Conservation (phyloP, 2,113 vertebrate species). For the Seriola rivoliana region DNA sequence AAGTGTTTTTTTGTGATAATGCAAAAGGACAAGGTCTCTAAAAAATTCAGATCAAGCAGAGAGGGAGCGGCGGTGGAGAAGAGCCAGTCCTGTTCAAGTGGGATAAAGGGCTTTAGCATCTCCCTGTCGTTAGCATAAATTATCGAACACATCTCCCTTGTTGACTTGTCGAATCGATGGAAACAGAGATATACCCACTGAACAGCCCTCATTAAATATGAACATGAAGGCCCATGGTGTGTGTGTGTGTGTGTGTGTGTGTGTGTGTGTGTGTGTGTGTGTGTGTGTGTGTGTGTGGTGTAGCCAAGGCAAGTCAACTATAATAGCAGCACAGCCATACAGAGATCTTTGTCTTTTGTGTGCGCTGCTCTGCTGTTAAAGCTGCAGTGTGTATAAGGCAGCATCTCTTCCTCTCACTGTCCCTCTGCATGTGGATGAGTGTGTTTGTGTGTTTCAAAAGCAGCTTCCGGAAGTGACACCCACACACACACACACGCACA, state of each 20-base stretch:
- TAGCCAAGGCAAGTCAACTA: not conserved
- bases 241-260: not conserved
- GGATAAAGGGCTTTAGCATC: slow-evolving; percentile 13
- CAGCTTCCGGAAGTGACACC: not conserved
- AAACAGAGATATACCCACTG: slow-evolving; percentile 2
- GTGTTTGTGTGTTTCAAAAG: not conserved
- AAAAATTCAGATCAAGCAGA: slow-evolving; percentile 41
- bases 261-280: not conserved
- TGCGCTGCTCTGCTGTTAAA: not conserved
- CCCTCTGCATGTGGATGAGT: not conserved
- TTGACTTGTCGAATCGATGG: slow-evolving; percentile 3
- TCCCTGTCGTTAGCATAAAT: slow-evolving; percentile 40
- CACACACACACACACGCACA: not conserved
- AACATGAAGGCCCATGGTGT: not conserved
- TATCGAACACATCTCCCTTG: slow-evolving; percentile 28
- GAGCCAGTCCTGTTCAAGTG: not conserved
- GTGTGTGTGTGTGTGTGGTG: not conserved
- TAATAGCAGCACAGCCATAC: not conserved
- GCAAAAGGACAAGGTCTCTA: slow-evolving; percentile 45
- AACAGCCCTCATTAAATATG: not conserved
- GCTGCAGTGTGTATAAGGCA: slow-evolving; percentile 20
- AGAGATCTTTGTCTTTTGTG: not conserved
- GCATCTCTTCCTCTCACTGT: not conserved
- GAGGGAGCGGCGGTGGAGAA: not conserved
- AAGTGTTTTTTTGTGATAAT: slow-evolving; percentile 37